Percentiles rank a stretch among this genome's conserved stretches.
These are phyloP conservation scores for Sipunculus nudus DNA, from an alignment of 2,888 invertebrate species.

Conservation along the genomic window DNA sequence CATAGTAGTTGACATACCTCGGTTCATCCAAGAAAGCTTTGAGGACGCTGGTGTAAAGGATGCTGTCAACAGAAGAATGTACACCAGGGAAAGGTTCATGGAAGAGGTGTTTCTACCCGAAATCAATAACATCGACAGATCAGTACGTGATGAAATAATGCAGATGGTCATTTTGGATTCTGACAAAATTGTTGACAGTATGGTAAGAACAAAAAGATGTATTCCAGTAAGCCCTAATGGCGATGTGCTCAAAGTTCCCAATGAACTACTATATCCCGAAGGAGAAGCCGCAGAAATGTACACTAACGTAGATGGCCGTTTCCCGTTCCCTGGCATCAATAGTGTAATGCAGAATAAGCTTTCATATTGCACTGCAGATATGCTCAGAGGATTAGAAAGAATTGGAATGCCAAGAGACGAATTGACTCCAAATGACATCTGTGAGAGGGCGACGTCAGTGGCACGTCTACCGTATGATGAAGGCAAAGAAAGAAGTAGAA, in stretches of 20 bases:
- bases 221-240: conserved; percentile 43
- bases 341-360: too few species aligned
- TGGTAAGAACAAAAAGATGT: conserved; percentile 34
- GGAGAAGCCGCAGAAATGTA: conserved; percentile 38
- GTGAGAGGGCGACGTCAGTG: too few species aligned
- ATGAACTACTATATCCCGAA: conserved; percentile 43
- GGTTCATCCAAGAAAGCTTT: conserved; percentile 19
- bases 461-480: too few species aligned
- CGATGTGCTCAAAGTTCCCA: conserved; percentile 28
- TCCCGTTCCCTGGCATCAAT: too few species aligned
- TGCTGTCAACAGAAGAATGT: conserved; percentile 19
- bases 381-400: too few species aligned
- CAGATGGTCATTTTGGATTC: too few species aligned
- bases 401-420: too few species aligned
- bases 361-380: too few species aligned
- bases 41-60: background rate
- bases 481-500: too few species aligned
- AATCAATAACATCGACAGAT: conserved; percentile 17
- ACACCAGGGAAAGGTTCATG: conserved; percentile 34
- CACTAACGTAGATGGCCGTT: conserved; percentile 39
- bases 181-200: conserved; percentile 39
- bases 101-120: conserved; percentile 40
- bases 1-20: conserved; percentile 9
- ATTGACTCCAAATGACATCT: too few species aligned
- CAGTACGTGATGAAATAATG: too few species aligned